Conservation (phyloP, 2,888 invertebrate genomes). For the Vanessa cardui region DNA sequence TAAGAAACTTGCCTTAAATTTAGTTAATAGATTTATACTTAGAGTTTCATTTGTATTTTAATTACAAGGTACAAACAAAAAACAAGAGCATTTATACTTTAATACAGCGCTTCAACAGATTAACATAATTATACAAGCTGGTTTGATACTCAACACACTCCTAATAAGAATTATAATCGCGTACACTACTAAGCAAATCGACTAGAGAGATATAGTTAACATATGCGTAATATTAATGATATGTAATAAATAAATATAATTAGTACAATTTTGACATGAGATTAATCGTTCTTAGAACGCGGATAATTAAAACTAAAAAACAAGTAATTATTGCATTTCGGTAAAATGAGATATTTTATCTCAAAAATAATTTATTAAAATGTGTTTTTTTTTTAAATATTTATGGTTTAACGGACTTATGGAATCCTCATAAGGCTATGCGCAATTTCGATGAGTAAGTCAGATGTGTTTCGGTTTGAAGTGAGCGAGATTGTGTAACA, state of each 20-base stretch:
- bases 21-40: neutral
- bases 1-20: neutral
- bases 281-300: neutral
- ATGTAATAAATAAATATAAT: slow-evolving; percentile 1
- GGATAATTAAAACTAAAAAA: neutral
- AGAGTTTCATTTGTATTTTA: neutral
- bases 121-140: too few species aligned
- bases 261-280: neutral
- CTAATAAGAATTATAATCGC: neutral
- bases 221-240: slow-evolving; percentile 5
- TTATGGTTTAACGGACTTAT: too few species aligned
- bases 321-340: neutral
- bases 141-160: neutral
- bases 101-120: neutral
- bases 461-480: too few species aligned
- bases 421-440: too few species aligned
- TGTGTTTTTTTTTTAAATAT: too few species aligned
- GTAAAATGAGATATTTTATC: neutral
- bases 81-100: neutral
- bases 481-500: too few species aligned
- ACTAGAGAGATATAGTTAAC: neutral
- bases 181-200: neutral
- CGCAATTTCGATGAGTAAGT: too few species aligned
- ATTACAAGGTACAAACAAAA: neutral
- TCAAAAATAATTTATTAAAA: too few species aligned